Conservation (phyloP, 2,888 invertebrate genomes). For the Lasius fuliginosus region DNA sequence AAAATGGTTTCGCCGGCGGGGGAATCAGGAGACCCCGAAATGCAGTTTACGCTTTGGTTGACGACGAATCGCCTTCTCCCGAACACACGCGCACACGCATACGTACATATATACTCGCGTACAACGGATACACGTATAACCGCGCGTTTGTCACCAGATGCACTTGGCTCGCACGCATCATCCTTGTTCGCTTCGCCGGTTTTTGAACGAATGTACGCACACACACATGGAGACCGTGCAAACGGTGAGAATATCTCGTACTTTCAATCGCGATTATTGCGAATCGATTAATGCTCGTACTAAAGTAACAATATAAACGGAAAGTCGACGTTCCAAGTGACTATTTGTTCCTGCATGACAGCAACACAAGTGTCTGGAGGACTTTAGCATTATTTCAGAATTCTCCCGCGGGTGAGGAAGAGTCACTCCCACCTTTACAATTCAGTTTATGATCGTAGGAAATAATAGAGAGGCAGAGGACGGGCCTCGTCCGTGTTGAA, state of each 20-base stretch:
- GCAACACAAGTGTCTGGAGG: background rate
- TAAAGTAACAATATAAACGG: constrained; percentile 37
- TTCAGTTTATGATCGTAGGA: constrained; percentile 63
- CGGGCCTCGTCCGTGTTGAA: constrained; percentile 21
- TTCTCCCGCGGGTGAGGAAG: constrained; percentile 40
- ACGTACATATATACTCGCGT: background rate
- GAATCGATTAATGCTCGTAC: background rate
- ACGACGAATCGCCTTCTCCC: constrained; percentile 72
- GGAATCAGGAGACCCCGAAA: constrained; percentile 71
- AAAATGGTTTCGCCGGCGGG: constrained; percentile 70
- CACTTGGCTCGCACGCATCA: constrained; percentile 56
- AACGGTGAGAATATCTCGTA: constrained; percentile 11
- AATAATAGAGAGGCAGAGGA: constrained; percentile 55
- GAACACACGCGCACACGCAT: constrained; percentile 47
- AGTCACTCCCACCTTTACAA: constrained; percentile 52
- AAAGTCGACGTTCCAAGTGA: constrained; percentile 21
- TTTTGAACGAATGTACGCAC: background rate
- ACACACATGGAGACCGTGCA: background rate
- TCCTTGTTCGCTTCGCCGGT: constrained; percentile 35
- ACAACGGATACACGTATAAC: constrained; percentile 45
- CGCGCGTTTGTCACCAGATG: constrained; percentile 69
- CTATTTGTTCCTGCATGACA: constrained; percentile 31
- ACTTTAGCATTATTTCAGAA: constrained; percentile 59
- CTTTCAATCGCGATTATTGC: constrained; percentile 20
- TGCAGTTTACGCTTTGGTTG: constrained; percentile 76